Percentiles rank a stretch among this genome's conserved stretches.
These are phyloP conservation scores for Gephyroberyx darwinii DNA, from an alignment of 2,797 vertebrate species.

Conservation along the genomic window DNA sequence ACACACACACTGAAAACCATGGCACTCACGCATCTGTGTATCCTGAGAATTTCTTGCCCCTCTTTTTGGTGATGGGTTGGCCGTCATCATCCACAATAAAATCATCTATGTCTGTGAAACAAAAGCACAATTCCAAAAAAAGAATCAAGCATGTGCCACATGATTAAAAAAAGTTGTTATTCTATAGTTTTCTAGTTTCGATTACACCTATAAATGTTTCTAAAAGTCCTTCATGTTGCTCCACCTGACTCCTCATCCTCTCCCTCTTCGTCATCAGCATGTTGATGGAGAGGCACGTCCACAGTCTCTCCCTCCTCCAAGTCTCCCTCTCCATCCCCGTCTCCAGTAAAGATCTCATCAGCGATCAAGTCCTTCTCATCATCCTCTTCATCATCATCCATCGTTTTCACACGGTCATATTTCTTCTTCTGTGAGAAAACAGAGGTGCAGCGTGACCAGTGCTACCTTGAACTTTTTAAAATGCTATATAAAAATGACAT, in stretches of 20 bases:
- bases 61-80: conserved; percentile 97
- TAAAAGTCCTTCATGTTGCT: conserved; percentile 8
- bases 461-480: not conserved
- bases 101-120: conserved; percentile 91
- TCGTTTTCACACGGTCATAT: conserved; percentile 93
- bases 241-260: conserved; percentile 96
- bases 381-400: conserved; percentile 97
- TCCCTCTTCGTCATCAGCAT: conserved; percentile 92
- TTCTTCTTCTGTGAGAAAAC: conserved; percentile 86
- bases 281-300: conserved; percentile 83
- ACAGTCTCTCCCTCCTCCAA: conserved; percentile 90
- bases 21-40: conserved; percentile 97
- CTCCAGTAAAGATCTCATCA: conserved; percentile 95
- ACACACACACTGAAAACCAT: not conserved
- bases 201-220: not conserved
- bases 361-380: conserved; percentile 97
- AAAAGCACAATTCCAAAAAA: conserved; percentile 1
- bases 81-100: conserved; percentile 99
- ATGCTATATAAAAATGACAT: not conserved
- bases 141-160: not conserved
- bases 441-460: conserved; percentile 3
- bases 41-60: conserved; percentile 94
- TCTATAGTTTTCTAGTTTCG: not conserved
- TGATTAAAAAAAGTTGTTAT: not conserved
- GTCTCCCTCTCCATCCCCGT: conserved; percentile 88